Evolutionary conservation across 2,888 invertebrate species (phyloP).

Genomic region (Pandemis corylana): DNA sequence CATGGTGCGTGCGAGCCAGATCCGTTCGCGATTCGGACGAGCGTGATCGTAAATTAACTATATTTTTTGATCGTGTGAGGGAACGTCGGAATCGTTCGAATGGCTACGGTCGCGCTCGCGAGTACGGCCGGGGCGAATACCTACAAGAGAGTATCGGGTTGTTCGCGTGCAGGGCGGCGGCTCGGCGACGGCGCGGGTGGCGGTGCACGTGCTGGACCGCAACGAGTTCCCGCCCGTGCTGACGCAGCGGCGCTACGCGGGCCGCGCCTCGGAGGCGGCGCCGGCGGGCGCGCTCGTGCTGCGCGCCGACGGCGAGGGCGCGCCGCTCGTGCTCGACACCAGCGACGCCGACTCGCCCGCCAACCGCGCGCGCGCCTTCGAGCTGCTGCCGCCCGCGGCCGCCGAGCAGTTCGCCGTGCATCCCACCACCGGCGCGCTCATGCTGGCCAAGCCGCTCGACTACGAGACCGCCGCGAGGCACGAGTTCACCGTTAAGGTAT

Average conservation of each 20-base stretch:
- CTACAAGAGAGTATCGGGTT: too few relatives aligned
- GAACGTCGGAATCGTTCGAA: too few relatives aligned
- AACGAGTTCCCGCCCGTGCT: conserved; percentile 94
- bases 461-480: conserved; percentile 89
- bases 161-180: conserved; percentile 79
- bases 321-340: conserved; percentile 93
- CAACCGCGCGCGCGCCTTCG: conserved; percentile 93
- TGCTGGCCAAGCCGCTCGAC: conserved; percentile 91
- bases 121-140: too few relatives aligned
- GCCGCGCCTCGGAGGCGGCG: conserved; percentile 91
- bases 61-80: too few relatives aligned
- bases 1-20: conserved; percentile 86
- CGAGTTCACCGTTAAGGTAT: conserved; percentile 92
- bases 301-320: conserved; percentile 43
- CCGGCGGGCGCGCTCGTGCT: conserved; percentile 88
- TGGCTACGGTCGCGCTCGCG: too few relatives aligned
- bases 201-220: conserved; percentile 94
- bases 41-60: too few relatives aligned
- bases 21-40: too few relatives aligned
- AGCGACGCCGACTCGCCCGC: conserved; percentile 94
- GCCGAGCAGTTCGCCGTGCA: conserved; percentile 93
- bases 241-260: conserved; percentile 87
- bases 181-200: conserved; percentile 88
- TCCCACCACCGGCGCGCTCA: conserved; percentile 94
- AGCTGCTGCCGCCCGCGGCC: conserved; percentile 92